Conservation (phyloP, 2,797 vertebrate species). For the Martes flavigula region DNA sequence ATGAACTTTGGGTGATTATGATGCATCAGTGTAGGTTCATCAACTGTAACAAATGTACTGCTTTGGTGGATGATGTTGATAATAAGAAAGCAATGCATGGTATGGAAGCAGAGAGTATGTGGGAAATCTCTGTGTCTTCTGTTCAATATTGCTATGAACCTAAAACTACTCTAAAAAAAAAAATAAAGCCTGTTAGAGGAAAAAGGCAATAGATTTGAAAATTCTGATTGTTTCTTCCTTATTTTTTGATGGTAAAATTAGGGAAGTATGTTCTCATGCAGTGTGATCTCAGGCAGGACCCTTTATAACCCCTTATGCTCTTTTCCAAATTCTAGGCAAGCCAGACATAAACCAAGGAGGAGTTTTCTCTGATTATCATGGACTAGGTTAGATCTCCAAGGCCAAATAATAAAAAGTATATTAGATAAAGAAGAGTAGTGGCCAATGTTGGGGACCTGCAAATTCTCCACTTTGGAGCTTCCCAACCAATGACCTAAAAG, state of each 20-base stretch:
- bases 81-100: no score
- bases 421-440: not conserved
- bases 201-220: not conserved
- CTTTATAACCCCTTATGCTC: not conserved
- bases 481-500: not conserved
- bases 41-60: not conserved
- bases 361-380: not conserved
- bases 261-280: not conserved
- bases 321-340: not conserved
- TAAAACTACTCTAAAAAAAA: not conserved
- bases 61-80: not conserved
- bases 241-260: not conserved
- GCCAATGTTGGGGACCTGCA: not conserved
- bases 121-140: not conserved
- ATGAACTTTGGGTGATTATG: not conserved
- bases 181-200: not conserved
- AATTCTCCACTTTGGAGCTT: not conserved
- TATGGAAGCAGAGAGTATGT: not conserved
- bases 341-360: not conserved
- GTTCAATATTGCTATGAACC: not conserved
- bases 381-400: not conserved
- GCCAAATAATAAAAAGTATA: not conserved
- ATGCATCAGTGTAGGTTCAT: not conserved
- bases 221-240: not conserved
- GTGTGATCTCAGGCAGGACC: not conserved